A percentile compares a stretch with the other conserved stretches of the same genome.
Evolutionary conservation across 1,140 invertebrate genomes (phyloP).

Genomic region (Euschistus heros): DNA sequence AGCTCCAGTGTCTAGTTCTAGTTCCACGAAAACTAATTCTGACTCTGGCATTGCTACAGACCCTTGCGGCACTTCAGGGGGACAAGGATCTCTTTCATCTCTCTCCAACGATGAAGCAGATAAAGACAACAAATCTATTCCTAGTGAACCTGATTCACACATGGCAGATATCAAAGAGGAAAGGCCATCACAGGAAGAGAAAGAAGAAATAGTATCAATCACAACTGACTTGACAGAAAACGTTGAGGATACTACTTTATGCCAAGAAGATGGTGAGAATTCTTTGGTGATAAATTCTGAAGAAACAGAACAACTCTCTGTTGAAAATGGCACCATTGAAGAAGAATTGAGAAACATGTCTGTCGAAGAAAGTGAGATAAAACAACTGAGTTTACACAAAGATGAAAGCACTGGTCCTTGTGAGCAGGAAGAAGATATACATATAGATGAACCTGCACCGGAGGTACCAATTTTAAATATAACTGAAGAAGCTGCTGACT

Average conservation of each 20-base stretch:
- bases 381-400: slow-evolving; percentile 4
- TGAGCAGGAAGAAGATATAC: slow-evolving; percentile 6
- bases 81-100: slow-evolving; percentile 3
- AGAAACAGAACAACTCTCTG: too few species aligned
- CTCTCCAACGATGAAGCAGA: slow-evolving; percentile 9
- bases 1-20: slow-evolving; percentile 25
- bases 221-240: too few species aligned
- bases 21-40: slow-evolving; percentile 29
- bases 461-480: neutral
- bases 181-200: neutral
- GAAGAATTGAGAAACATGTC: too few species aligned
- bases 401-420: neutral
- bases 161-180: neutral
- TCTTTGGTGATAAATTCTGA: too few species aligned
- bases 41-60: slow-evolving; percentile 31
- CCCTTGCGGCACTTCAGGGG: slow-evolving; percentile 27
- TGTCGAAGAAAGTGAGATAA: neutral
- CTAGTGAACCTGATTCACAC: neutral
- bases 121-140: slow-evolving; percentile 6
- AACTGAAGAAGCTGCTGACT: neutral
- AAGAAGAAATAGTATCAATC: neutral
- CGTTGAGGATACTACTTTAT: too few species aligned
- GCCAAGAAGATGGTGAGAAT: too few species aligned
- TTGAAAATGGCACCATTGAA: too few species aligned
- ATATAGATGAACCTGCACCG: neutral